These are phyloP conservation scores for Drosophila asahinai DNA, from an alignment of 1,140 invertebrate species.

Conservation along the genomic window DNA sequence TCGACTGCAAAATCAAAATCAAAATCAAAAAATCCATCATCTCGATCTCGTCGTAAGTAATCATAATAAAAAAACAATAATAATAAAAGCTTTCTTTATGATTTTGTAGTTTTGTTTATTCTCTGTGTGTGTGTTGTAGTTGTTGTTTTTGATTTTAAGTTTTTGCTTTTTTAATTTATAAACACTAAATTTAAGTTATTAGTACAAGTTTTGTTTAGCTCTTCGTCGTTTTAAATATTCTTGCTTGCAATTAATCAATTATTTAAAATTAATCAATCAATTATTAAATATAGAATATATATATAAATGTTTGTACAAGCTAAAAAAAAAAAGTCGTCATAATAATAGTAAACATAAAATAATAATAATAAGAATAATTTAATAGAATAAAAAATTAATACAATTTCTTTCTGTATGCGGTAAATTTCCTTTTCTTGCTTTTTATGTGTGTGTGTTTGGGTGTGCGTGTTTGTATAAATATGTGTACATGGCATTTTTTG, in stretches of 20 bases:
- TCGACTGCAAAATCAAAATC: slow-evolving; percentile 29
- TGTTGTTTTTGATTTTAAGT: slow-evolving; percentile 36
- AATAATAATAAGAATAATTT: slow-evolving; percentile 84
- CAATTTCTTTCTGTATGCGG: slow-evolving; percentile 67
- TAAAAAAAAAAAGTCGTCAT: slow-evolving; percentile 68
- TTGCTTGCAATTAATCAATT: slow-evolving; percentile 58
- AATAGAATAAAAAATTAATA: slow-evolving; percentile 84
- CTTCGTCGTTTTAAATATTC: slow-evolving; percentile 43
- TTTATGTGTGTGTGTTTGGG: slow-evolving; percentile 37
- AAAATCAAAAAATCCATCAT: slow-evolving; percentile 20
- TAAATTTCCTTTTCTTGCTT: slow-evolving; percentile 27
- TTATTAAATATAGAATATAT: slow-evolving; percentile 46
- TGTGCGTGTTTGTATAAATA: slow-evolving; percentile 60
- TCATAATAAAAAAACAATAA: slow-evolving; percentile 21
- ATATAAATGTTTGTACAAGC: slow-evolving; percentile 54
- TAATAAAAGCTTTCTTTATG: slow-evolving; percentile 27
- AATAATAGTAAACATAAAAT: slow-evolving; percentile 80
- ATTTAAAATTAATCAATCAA: slow-evolving; percentile 63
- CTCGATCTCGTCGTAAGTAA: slow-evolving; percentile 1
- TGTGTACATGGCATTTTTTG: slow-evolving; percentile 73
- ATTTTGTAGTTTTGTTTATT: slow-evolving; percentile 63
- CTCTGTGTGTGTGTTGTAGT: slow-evolving; percentile 59
- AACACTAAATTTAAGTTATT: slow-evolving; percentile 70
- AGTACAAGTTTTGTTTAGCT: slow-evolving; percentile 63
- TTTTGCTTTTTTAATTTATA: slow-evolving; percentile 45